Evolutionary conservation across 2,888 invertebrate species (phyloP), one percentile per base, ranked within the genome.

Genomic region (Drosophila helvetica): DNA sequence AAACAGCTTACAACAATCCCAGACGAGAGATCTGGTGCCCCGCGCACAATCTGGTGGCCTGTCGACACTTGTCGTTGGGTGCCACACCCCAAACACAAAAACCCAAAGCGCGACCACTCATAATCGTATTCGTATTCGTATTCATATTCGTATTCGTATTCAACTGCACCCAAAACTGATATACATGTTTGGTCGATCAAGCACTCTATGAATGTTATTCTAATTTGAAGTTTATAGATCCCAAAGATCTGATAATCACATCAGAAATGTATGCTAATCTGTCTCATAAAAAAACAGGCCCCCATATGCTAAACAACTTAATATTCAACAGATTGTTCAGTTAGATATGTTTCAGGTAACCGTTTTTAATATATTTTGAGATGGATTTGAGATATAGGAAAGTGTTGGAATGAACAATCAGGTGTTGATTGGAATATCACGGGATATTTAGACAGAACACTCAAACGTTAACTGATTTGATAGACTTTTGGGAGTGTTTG

Each of bases 61-160:
- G 71, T 71, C 71, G 66, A 46, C 71, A 71, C 66, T 71, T 71
- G 71, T 71, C 71, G 42, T 3, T 22, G 22, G 74, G 12, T 51
- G 65, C 74, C 71, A 65, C 74, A 42, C 71, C 71, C 71, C 33
- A 27, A 38, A n/a, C n/a, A n/a, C n/a, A 45, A 22, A 30, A 73
- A 56, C 46, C 27, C 27, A 27, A 27, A 27, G 27, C 27, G 27
- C 27, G 27, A 27, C 27, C 27, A 27, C 27, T 27, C 27, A 27
- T 45, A 56, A 70, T 63, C 70, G 63, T 70, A 56, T 43, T n/a
- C 47, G 46, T 22, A 33, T 33, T 33, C 12, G 54, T 19, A 33
- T 12, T 33, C 12, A 62, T 45, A 55, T 69, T 62, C 69, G 62
- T 69, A 55, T 43, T 15, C 47, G 54, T 22, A 33, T 33, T 33